Base-by-base conservation (phyloP, 2,888 invertebrate species). In the Pomacea canaliculata region DNA sequence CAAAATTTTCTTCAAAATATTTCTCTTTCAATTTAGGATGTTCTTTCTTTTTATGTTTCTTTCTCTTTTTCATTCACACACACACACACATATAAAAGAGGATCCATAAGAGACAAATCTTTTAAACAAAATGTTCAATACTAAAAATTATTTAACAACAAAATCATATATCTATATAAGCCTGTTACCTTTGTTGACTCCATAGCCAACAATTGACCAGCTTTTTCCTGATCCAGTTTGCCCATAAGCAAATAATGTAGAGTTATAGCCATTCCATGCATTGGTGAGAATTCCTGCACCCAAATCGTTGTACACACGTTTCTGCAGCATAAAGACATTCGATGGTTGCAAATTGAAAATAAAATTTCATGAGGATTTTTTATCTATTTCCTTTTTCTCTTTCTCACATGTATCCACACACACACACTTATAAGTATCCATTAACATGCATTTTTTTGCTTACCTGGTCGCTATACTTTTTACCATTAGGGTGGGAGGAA, bases 201-300 rank as follows among this genome's bases (percentile, higher is more conserved):
- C 92, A 82, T 92, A 92, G 37, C 93, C 93, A 18, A 93, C 92
- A 79, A 93, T 91, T 9, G 93, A 93, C 90, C 92, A 93, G 79
- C 92, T 92, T 86, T 93, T 93, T 3, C 93, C 93, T 13, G 92
- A 91, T 49, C 93, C 93, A 23, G 90, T 90, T 86, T 93, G 93
- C 59, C 93, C 93, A 80, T 93, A 93, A 7, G 93, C 93, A 85
- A 93, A 93, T 69, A 93, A 86, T 7, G 93, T 92, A 8, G 92
- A 92, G 85, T 93, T 93, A 87, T 92, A 93, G 4, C 93, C 93
- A 73, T 92, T 91, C 92, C 92, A 93, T 0, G 93, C 92, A 86
- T 93, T 93, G 48, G 91, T 90, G 76, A 93, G 84, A 18, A 93
- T 91, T 56, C 92, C 92, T 48, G 88, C 83, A 0, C 93, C 93